Base-by-base conservation (phyloP, 2,888 invertebrate genomes). In the Ophioninae sp. region DNA sequence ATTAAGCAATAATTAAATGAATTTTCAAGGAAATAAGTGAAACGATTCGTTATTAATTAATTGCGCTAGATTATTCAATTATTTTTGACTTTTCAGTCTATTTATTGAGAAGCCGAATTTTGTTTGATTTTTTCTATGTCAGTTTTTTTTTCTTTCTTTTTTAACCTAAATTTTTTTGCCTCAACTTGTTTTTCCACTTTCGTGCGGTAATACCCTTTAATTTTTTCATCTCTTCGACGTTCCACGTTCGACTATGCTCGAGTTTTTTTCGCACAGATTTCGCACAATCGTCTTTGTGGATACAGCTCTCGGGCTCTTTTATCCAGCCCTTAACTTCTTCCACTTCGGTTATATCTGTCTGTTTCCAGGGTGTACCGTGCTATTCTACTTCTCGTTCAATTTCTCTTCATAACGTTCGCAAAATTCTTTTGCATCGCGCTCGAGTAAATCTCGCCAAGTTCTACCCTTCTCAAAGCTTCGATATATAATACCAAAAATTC, bases 361-460 rank as follows among this genome's bases (percentile, higher is more conserved):
- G 64, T 82, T 78, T 58, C 75, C n/a, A 17, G 6, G 13, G 51
- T 51, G 17, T 51, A 13, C 44, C 56, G 65, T 30, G n/a, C 77
- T 22, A 59, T 22, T 64, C 22, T 69, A 72, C 51, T 44, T 39
- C 20, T 37, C 30, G 37, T 65, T 72, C 41, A 37, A n/a, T 30
- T 63, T 72, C 75, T 23, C 65, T 30, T 41, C 39, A 44, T 56
- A 67, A 65, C 79, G 56, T 65, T 68, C 76, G 76, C 58, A 74
- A 77, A 65, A 17, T 76, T 82, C 76, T 64, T 77, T 69, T 85
- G 78, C 61, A 72, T 69, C 76, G 77, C 86, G 83, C 85, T 83
- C 84, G 86, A 83, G 85, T 86, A 87, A 86, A 87, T 88, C 88
- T 86, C 74, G 77, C 85, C 77, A 81, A 72, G 78, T 80, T 69